A percentile compares a stretch with the other conserved stretches of the same genome.
These are phyloP conservation scores for Drosophila ohnishii DNA, from an alignment of 1,140 invertebrate species.

Conservation along the genomic window DNA sequence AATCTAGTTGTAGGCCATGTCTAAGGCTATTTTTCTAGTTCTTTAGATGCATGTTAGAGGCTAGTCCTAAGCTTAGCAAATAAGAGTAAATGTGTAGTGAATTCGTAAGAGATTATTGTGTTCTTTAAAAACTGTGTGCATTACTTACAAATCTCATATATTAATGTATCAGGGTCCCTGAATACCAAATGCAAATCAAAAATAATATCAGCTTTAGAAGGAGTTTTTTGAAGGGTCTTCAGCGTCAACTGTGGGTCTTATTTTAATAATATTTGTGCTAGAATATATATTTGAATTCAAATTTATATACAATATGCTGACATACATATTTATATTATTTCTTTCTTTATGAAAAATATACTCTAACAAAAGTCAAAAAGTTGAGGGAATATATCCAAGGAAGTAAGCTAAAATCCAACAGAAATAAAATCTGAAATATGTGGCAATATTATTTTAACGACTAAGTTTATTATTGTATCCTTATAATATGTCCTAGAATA, in stretches of 20 bases:
- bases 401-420: background rate
- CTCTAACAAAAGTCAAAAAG: background rate
- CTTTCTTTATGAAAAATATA: background rate
- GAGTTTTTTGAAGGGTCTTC: background rate
- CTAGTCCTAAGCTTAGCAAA: conserved; percentile 34
- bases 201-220: background rate
- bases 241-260: background rate
- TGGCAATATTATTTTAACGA: background rate
- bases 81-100: conserved; percentile 30
- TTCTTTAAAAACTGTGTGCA: conserved; percentile 1
- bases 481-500: background rate
- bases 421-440: background rate
- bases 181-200: background rate
- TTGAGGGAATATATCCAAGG: background rate
- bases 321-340: no score
- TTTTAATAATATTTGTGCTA: background rate
- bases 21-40: conserved; percentile 40
- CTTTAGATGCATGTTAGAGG: conserved; percentile 53
- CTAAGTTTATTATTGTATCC: background rate
- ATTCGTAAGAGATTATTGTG: conserved; percentile 18
- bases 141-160: conserved; percentile 6
- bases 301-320: background rate
- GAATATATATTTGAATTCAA: background rate
- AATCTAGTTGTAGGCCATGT: conserved; percentile 49
- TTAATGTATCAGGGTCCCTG: background rate